Base-by-base conservation (phyloP, 2,888 invertebrate genomes). In the Loripinus fragilis region DNA sequence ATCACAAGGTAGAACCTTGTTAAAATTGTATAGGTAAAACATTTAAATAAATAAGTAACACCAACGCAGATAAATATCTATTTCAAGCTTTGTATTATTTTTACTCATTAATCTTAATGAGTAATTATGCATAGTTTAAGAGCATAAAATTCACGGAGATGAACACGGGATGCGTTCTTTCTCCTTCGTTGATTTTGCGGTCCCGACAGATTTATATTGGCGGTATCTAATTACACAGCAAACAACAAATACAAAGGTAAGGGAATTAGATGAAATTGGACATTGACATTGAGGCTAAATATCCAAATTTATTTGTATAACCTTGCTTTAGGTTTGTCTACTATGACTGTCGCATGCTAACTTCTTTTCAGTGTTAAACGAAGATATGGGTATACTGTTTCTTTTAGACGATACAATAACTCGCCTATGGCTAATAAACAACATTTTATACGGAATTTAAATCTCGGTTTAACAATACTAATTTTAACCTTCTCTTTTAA, bases 271-370 rank as follows among this genome's bases (percentile, higher is more conserved):
- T 33, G 60, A 60, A 60, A 60, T 60, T 60, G 60, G 60, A 60
- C 60, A 60, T 60, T 60, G 60, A 60, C 60, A 60, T 60, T 60
- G 60, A 33, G 60, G 60, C 60, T 60, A 60, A 60, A 60, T 60
- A 60, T 60, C 60, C 60, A 60, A 60, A 60, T 60, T 60, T 60
- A 60, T 60, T 60, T 60, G 60, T 60, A 60, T 60, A 60, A 60
- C 60, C 60, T 5, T 60, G 17, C 33, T 60, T 60, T n/a, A 60
- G 33, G 33, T 60, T 33, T 60, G 60, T 60, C 60, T 60, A 60
- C 60, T 15, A 60, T 60, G 60, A 60, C 60, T 60, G 23, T 30
- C 60, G 60, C 60, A 60, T 60, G 33, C 60, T 33, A 60, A 30
- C 60, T 60, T 60, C 60, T 60, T 10, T 60, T 60, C 60, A 60